These are phyloP conservation scores for Barypeithes pellucidus DNA, from an alignment of 2,888 invertebrate species.

Conservation along the genomic window DNA sequence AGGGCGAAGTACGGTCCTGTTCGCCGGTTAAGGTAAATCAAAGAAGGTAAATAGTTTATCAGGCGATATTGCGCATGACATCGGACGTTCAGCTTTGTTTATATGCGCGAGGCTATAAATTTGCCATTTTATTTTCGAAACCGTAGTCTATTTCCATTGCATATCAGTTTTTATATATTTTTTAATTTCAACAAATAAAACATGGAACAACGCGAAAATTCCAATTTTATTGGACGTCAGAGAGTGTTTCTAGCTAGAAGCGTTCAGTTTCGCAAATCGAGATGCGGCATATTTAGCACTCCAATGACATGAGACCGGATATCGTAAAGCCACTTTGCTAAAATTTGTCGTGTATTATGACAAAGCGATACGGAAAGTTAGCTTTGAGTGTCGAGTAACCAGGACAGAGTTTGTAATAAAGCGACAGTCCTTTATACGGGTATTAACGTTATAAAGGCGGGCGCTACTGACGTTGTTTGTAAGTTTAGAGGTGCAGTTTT, in stretches of 20 bases:
- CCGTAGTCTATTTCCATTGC: not conserved
- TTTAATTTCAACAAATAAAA: conserved; percentile 12
- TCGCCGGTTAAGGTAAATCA: no score
- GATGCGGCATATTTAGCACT: conserved; percentile 42
- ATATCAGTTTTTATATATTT: not conserved
- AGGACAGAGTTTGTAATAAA: conserved; percentile 45
- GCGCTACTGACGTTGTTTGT: conserved; percentile 6
- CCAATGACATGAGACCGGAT: conserved; percentile 40
- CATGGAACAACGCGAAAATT: not conserved
- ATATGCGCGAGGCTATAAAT: no score
- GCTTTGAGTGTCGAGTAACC: conserved; percentile 51
- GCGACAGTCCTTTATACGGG: conserved; percentile 8
- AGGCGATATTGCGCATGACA: no score
- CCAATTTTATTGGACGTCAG: conserved; percentile 40
- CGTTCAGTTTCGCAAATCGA: conserved; percentile 32
- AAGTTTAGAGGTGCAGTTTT: conserved; percentile 13
- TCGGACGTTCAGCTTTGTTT: no score
- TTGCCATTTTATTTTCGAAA: no score
- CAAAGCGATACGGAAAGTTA: conserved; percentile 47
- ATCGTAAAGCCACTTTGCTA: conserved; percentile 51
- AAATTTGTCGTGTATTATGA: conserved; percentile 37
- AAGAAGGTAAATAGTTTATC: no score
- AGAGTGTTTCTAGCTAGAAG: conserved; percentile 18
- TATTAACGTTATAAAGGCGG: conserved; percentile 5
- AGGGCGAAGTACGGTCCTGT: no score